Evolutionary conservation across 2,888 invertebrate species (phyloP), one percentile per base, ranked within the genome.

Genomic region (Acleris literana): DNA sequence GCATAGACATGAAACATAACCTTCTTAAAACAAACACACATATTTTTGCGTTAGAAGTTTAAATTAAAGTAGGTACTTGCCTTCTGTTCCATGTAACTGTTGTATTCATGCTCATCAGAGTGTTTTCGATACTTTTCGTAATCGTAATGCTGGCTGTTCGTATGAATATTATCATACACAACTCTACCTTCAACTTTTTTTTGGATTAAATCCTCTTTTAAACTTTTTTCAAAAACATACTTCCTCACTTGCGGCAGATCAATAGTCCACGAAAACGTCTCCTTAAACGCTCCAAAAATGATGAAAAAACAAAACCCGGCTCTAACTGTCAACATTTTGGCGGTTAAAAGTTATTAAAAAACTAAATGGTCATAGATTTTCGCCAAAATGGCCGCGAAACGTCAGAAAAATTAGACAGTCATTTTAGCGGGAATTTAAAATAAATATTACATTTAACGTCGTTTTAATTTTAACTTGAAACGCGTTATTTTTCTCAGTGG

Each of bases 221-320:
- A 13, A 22, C 55, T 68, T 69, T 79, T 82, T 52, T 83, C 80
- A 18, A 86, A 84, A 63, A 81, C 77, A 69, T 78, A 81, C 59
- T 80, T 83, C 43, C 88, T 76, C 57, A 85, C 83, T 77, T 86
- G 86, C 49, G 84, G 83, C 66, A 90, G 73, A 72, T 91, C 88
- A 22, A 90, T 80, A 0, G 89, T 90, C 90, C 90, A 91, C n/a
- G 85, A 63, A 6, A 76, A 55, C 44, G 85, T 84, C 74, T 82
- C 78, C 60, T 76, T 68, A 43, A 81, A 59, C 61, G 73, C 71
- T 49, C 77, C 74, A 39, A 80, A 70, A 63, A 81, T 51, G 22
- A 80, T 33, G 58, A 74, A 71, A 52, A 72, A 68, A 51, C 68
- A 29, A 63, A 79, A 70, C 68, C 71, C 76, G 55, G 71, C 76